These are phyloP conservation scores for Rhagonycha lutea DNA, from an alignment of 2,888 invertebrate genomes.

Conservation along the genomic window DNA sequence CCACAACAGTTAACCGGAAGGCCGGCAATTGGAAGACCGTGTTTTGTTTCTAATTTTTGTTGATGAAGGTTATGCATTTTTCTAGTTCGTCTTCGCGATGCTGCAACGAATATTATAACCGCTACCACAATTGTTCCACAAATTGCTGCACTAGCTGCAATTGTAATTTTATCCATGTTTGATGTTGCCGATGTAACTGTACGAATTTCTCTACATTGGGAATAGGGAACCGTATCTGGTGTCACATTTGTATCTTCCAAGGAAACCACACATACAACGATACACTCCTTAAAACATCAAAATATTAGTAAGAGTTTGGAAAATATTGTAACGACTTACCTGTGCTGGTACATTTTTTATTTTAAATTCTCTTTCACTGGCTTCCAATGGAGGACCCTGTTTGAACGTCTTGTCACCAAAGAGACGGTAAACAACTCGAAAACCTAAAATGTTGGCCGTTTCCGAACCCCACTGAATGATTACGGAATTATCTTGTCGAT, in stretches of 20 bases:
- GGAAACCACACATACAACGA: constrained; percentile 91
- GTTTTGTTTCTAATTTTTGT: constrained; percentile 63
- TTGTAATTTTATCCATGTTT: constrained; percentile 94
- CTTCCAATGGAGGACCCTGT: constrained; percentile 86
- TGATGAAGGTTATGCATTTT: constrained; percentile 75
- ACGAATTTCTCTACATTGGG: constrained; percentile 87
- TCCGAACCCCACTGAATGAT: constrained; percentile 92
- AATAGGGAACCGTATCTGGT: constrained; percentile 82
- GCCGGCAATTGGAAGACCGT: constrained; percentile 71
- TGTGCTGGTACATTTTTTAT: constrained; percentile 90
- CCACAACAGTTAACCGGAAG: constrained; percentile 81
- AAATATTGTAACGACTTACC: constrained; percentile 57
- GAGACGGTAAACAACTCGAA: constrained; percentile 84
- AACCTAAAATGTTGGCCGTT: constrained; percentile 84
- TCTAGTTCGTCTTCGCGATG: constrained; percentile 77
- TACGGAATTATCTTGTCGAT: constrained; percentile 83
- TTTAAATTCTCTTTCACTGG: constrained; percentile 88
- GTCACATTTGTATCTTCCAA: constrained; percentile 87
- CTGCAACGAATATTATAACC: constrained; percentile 87
- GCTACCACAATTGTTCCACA: constrained; percentile 91
- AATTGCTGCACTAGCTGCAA: constrained; percentile 90
- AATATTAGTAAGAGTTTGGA: background rate
- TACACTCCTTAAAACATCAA: constrained; percentile 73
- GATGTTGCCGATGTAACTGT: constrained; percentile 82
- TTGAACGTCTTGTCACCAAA: constrained; percentile 91